phyloP scores from a whole-genome alignment of 2,888 invertebrate species.

The Tenodera sinensis region DNA sequence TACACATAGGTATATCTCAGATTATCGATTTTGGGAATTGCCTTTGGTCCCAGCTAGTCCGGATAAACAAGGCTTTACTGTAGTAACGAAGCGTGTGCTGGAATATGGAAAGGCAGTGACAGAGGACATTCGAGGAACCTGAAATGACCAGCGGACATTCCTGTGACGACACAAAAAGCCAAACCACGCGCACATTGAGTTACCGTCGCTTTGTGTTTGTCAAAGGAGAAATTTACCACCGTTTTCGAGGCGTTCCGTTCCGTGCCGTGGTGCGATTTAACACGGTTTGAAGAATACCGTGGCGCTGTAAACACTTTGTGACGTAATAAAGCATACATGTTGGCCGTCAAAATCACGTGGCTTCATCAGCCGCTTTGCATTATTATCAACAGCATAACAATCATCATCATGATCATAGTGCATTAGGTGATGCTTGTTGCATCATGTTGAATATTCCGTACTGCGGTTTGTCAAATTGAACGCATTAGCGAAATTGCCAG shows the following conservation, averaged over 20 bases:
- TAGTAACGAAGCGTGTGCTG: neutral
- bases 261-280: too few relatives aligned
- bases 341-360: neutral
- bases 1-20: too few relatives aligned
- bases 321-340: constrained; percentile 19
- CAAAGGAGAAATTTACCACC: too few relatives aligned
- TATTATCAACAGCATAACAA: neutral
- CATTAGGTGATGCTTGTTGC: constrained; percentile 12
- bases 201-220: neutral
- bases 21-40: too few relatives aligned
- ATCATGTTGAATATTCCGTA: constrained; percentile 21
- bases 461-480: constrained; percentile 28
- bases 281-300: neutral
- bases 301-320: neutral
- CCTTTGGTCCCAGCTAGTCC: too few relatives aligned
- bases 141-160: neutral
- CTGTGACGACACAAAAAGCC: neutral
- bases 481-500: constrained; percentile 28
- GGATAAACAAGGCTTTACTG: too few relatives aligned
- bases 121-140: too few relatives aligned
- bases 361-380: neutral
- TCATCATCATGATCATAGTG: neutral
- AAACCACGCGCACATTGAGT: neutral
- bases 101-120: neutral
- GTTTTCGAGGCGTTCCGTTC: too few relatives aligned